Conservation (phyloP, 2,888 invertebrate species). For the Oconnorella tubifera region DNA sequence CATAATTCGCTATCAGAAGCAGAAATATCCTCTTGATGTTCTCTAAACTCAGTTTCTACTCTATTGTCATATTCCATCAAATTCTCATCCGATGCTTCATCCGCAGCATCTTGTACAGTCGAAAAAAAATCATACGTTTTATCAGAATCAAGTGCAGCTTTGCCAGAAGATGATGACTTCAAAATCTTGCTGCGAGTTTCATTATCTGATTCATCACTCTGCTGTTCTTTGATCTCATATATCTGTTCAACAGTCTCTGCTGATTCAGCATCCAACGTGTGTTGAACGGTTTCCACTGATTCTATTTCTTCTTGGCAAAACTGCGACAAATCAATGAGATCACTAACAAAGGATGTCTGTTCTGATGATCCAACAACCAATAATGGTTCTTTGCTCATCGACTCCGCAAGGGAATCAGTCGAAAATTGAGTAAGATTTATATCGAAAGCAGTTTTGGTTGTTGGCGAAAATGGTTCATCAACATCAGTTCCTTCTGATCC, state of each 20-base stretch:
- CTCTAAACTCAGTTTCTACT: no score
- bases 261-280: no score
- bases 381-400: neutral
- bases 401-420: neutral
- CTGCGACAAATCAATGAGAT: neutral
- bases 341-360: neutral
- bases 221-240: neutral
- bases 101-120: constrained; percentile 8
- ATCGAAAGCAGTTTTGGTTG: constrained; percentile 32
- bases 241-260: neutral
- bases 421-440: neutral
- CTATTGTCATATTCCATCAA: no score
- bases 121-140: constrained; percentile 24
- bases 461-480: constrained; percentile 39
- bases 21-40: no score
- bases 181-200: neutral
- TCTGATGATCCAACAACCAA: neutral
- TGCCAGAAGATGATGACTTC: constrained; percentile 18
- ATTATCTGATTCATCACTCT: neutral
- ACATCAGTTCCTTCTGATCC: constrained; percentile 25
- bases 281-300: neutral
- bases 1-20: no score
- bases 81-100: constrained; percentile 6
- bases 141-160: constrained; percentile 32
- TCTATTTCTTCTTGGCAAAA: no score